Conservation (phyloP, 2,797 vertebrate species). For the Schizopygopsis pylzovi region DNA sequence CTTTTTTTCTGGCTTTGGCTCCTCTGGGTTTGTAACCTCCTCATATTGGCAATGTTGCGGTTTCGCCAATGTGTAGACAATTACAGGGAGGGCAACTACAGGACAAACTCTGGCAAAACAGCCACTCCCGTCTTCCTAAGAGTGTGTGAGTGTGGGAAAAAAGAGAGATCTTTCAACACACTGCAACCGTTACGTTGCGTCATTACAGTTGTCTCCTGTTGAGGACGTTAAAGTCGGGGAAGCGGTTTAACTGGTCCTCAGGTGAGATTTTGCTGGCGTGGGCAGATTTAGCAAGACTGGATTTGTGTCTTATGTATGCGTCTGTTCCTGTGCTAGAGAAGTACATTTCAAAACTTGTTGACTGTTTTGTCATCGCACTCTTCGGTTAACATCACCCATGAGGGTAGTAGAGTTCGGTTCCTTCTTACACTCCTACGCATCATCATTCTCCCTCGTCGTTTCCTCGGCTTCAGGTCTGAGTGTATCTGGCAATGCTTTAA, state of each 20-base stretch:
- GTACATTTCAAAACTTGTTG: slow-evolving; percentile 59
- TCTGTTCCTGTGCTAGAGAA: slow-evolving; percentile 22
- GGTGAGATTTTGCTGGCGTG: slow-evolving; percentile 59
- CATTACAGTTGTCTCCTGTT: slow-evolving; percentile 65
- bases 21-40: slow-evolving; percentile 65
- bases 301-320: slow-evolving; percentile 49
- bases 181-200: slow-evolving; percentile 57
- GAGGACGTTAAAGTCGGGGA: slow-evolving; percentile 50
- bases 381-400: slow-evolving; percentile 33
- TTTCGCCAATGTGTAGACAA: slow-evolving; percentile 75
- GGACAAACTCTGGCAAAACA: slow-evolving; percentile 71
- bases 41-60: slow-evolving; percentile 77
- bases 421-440: slow-evolving; percentile 20
- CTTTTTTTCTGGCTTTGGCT: slow-evolving; percentile 55
- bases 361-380: slow-evolving; percentile 39
- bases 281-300: slow-evolving; percentile 47
- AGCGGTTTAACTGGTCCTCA: slow-evolving; percentile 59
- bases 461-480: slow-evolving; percentile 39
- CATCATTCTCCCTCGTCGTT: slow-evolving; percentile 34
- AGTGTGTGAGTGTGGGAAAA: slow-evolving; percentile 8
- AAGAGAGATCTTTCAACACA: slow-evolving; percentile 24
- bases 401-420: slow-evolving; percentile 15
- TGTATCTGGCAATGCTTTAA: neutral
- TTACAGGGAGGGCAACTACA: slow-evolving; percentile 73
- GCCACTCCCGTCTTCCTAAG: slow-evolving; percentile 66